Conservation (phyloP, 2,888 invertebrate species). For the Megastigmus dorsalis region DNA sequence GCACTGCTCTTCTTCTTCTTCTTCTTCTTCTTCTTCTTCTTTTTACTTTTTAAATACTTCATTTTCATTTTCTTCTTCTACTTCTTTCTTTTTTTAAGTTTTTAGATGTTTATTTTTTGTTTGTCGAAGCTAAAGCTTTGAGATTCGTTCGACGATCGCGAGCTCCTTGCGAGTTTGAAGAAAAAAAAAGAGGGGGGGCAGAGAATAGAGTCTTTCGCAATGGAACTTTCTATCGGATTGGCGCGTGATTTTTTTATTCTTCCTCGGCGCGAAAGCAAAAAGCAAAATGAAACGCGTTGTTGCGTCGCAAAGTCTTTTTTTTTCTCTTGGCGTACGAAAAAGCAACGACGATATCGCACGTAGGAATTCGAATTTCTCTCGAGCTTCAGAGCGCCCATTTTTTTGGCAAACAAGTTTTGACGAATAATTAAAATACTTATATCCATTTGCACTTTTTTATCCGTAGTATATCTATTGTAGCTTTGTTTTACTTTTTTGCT, state of each 20-base stretch:
- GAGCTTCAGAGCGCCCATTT: too few relatives aligned
- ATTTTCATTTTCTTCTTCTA: conserved; percentile 9
- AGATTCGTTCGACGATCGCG: conserved; percentile 32
- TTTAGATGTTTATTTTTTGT: conserved; percentile 52
- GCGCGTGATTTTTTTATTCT: conserved; percentile 18
- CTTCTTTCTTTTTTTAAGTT: conserved; percentile 46
- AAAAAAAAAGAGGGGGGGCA: too few relatives aligned
- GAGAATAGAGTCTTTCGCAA: not conserved
- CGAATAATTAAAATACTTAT: too few relatives aligned
- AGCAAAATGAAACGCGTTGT: conserved; percentile 1
- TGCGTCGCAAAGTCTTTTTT: conserved; percentile 1
- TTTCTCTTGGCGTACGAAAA: not conserved
- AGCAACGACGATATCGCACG: conserved; percentile 11
- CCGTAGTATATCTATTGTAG: not conserved
- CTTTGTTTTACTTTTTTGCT: not conserved
- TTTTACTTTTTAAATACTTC: conserved; percentile 24
- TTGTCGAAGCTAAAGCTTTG: conserved; percentile 27
- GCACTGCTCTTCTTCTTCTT: conserved; percentile 43
- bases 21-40: not conserved
- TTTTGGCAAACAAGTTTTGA: too few relatives aligned
- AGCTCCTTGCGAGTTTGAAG: too few relatives aligned
- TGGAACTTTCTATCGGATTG: not conserved
- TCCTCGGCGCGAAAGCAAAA: not conserved
- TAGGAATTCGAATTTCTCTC: conserved; percentile 8
- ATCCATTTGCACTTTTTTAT: too few relatives aligned